Conservation (phyloP, 2,888 invertebrate species). For the Idaea biselata region DNA sequence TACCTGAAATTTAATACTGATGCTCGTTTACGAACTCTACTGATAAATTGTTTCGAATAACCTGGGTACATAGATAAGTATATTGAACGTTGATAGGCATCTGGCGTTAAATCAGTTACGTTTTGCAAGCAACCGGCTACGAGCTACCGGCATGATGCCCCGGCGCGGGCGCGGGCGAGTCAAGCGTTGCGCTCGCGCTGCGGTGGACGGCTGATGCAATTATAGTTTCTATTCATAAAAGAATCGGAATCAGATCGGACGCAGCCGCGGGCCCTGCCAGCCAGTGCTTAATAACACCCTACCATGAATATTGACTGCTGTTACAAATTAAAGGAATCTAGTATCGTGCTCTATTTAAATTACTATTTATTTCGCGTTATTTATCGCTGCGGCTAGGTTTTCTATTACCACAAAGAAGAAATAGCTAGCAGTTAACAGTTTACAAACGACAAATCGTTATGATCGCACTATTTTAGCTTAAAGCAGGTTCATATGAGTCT, state of each 20-base stretch:
- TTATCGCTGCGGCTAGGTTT: constrained; percentile 34
- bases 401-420: constrained; percentile 16
- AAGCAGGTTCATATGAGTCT: no score
- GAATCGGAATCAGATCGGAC: constrained; percentile 69
- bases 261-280: constrained; percentile 59
- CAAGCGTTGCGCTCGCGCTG: constrained; percentile 23
- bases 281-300: constrained; percentile 71
- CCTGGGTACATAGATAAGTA: constrained; percentile 40
- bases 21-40: constrained; percentile 20
- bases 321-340: constrained; percentile 71
- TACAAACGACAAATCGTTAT: background rate
- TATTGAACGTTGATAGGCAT: constrained; percentile 53
- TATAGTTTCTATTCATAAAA: constrained; percentile 71
- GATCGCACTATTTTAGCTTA: no score
- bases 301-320: constrained; percentile 65
- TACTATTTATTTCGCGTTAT: constrained; percentile 58
- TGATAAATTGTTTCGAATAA: constrained; percentile 28
- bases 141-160: constrained; percentile 30
- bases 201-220: constrained; percentile 58
- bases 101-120: constrained; percentile 58
- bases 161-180: constrained; percentile 23
- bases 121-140: constrained; percentile 49
- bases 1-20: constrained; percentile 36
- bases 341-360: constrained; percentile 63
- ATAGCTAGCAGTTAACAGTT: constrained; percentile 8